Percentiles rank a stretch among this genome's conserved stretches.
These are phyloP conservation scores for Ochropacha duplaris DNA, from an alignment of 2,888 invertebrate species.

Conservation along the genomic window DNA sequence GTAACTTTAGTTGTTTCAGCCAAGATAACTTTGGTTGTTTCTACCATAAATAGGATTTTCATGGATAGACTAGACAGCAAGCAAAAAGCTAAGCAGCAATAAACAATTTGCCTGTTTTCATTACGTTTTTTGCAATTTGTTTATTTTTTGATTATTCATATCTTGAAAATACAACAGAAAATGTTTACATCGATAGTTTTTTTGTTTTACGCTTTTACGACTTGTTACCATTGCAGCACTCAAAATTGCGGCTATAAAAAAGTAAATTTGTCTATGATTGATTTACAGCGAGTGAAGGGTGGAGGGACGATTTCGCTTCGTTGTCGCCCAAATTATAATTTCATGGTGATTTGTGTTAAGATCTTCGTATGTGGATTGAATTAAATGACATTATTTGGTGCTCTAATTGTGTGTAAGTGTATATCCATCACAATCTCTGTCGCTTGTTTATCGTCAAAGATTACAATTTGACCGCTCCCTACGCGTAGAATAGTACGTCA, in stretches of 20 bases:
- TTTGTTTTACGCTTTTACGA: not conserved
- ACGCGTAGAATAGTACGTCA: slow-evolving; percentile 72
- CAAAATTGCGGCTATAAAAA: not conserved
- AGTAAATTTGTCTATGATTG: slow-evolving; percentile 60
- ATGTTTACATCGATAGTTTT: too few relatives aligned
- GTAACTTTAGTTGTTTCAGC: too few relatives aligned
- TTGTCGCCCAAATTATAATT: slow-evolving; percentile 73
- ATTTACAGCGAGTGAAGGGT: slow-evolving; percentile 68
- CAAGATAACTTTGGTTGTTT: not conserved
- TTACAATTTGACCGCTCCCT: slow-evolving; percentile 79
- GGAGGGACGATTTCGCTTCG: slow-evolving; percentile 77
- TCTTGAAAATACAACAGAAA: too few relatives aligned
- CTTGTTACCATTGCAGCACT: not conserved
- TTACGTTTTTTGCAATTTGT: too few relatives aligned
- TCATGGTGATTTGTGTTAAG: slow-evolving; percentile 64
- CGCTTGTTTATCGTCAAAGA: slow-evolving; percentile 52
- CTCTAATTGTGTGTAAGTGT: slow-evolving; percentile 52
- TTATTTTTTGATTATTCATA: too few relatives aligned
- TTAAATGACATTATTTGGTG: slow-evolving; percentile 62
- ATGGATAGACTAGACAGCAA: too few relatives aligned
- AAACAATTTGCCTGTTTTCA: too few relatives aligned
- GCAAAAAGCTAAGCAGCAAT: too few relatives aligned
- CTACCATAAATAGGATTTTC: too few relatives aligned
- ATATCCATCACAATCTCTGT: slow-evolving; percentile 38
- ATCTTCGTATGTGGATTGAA: slow-evolving; percentile 57